Evolutionary conservation across 92 coral and sea anemone species (phyloP), one percentile per base, ranked within the genome.

Genomic region (Micromussa lordhowensis): DNA sequence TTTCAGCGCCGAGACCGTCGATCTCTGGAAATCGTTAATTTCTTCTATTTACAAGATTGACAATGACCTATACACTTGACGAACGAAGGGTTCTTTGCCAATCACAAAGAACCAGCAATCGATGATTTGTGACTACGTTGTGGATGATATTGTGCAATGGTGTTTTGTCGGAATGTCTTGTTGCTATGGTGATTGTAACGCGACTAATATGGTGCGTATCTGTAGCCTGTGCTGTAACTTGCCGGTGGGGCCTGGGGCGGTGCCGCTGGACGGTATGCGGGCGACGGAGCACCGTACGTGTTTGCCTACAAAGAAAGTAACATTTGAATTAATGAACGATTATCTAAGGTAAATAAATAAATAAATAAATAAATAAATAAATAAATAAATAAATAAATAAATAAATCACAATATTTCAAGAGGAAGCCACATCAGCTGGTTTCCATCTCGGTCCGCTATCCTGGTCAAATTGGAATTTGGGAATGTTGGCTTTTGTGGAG

Each of bases 161-260:
- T 73, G 61, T 86, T 5, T 11, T 77, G 81, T 77, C 34, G 66
- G 18, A 76, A 61, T 36, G 24, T 12, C 54, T 19, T n/a, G 55
- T 31, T 61, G 68, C 29, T 17, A 51, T 34, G 32, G 22, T 44
- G 83, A 59, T 26, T 13, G 13, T 85, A 68, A 66, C 31, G 76
- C 49, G 73, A 71, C 69, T 85, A 95, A 55, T 95, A 95, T 26
- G 98, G 98, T 66, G 96, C 92, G 68, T 95, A 95, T 91, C 98
- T 90, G 96, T 94, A 95, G 70, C 96, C 94, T 24, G 98, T 93
- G 38, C 93, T 93, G 83, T 95, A 95, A 48, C 91, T 92, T 36
- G 92, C 89, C 55, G 96, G 94, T 17, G 96, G 96, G 53, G 96
- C 96, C 14, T 92, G 96, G 68, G 94, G 93, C 5, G 96, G 92